phyloP scores from a whole-genome alignment of 2,113 vertebrate genomes.

The Pelvicachromis taeniatus region DNA sequence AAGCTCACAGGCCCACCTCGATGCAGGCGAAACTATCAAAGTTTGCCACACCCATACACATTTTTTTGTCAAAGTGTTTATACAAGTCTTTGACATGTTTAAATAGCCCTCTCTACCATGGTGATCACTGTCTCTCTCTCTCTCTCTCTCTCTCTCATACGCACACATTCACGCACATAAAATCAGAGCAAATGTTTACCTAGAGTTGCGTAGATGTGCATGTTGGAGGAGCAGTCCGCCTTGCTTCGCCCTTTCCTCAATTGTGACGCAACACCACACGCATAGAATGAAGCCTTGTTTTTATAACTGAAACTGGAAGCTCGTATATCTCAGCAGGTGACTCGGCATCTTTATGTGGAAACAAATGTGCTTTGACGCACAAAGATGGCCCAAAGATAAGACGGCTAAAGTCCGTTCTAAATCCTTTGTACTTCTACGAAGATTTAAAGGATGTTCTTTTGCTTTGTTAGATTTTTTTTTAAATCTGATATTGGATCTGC shows the following conservation, averaged over 20 bases:
- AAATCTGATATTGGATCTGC: neutral
- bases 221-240: slow-evolving; percentile 6
- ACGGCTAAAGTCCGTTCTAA: neutral
- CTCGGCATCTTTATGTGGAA: neutral
- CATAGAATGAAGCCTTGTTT: neutral
- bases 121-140: neutral
- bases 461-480: neutral
- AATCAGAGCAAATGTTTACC: slow-evolving; percentile 14
- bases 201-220: slow-evolving; percentile 28
- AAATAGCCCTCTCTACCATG: neutral
- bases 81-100: neutral
- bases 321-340: neutral
- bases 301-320: neutral
- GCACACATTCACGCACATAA: neutral
- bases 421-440: fast-evolving
- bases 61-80: neutral
- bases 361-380: neutral
- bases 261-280: neutral
- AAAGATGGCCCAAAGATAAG: neutral
- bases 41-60: slow-evolving; percentile 24
- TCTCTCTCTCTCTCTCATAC: neutral
- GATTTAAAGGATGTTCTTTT: neutral
- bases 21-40: slow-evolving; percentile 10
- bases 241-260: slow-evolving; percentile 17
- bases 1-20: slow-evolving; percentile 24